Evolutionary conservation across 2,113 vertebrate genomes (phyloP).

Genomic region (Ciconia stormi): DNA sequence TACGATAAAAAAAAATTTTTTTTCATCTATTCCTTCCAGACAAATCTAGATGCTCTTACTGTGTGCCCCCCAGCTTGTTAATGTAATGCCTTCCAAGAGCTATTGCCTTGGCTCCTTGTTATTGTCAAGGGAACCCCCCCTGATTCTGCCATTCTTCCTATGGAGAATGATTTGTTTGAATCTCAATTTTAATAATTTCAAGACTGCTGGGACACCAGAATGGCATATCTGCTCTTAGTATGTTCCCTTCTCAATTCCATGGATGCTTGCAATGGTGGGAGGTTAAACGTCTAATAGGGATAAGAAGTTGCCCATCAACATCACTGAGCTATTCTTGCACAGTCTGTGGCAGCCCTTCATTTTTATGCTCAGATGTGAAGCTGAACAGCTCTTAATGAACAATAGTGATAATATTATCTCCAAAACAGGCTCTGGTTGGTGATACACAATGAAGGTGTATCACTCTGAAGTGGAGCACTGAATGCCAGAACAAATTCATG

Average conservation of each 20-base stretch:
- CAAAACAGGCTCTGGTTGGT: background rate
- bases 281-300: fast-evolving
- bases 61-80: background rate
- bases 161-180: background rate
- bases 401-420: background rate
- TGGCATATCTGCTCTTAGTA: background rate
- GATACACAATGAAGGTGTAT: background rate
- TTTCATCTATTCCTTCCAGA: background rate
- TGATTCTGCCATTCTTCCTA: background rate
- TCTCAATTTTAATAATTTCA: background rate
- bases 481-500: background rate
- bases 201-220: background rate
- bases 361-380: background rate
- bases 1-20: fast-evolving
- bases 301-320: fast-evolving
- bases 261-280: background rate
- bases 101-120: background rate
- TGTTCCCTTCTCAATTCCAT: background rate
- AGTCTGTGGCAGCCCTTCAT: background rate
- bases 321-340: background rate
- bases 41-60: background rate
- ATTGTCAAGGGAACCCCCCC: background rate
- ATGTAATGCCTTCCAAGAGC: background rate
- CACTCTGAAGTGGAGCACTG: background rate
- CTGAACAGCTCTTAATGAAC: background rate